Evolutionary conservation across 2,888 invertebrate species (phyloP).

Genomic region (Cheilosia pagana): DNA sequence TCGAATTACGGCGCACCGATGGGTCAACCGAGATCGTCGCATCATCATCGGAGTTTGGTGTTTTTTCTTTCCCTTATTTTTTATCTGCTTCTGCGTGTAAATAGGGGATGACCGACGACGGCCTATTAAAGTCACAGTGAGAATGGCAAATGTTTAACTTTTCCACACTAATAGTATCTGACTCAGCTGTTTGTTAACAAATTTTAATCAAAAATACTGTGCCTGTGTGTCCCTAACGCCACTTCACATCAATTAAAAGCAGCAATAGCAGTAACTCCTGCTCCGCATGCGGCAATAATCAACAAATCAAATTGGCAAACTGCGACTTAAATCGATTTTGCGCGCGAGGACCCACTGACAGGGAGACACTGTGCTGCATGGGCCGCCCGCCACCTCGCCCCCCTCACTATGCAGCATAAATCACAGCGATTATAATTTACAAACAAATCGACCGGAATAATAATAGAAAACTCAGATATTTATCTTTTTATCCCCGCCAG

Average conservation of each 20-base stretch:
- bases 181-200: slow-evolving; percentile 22
- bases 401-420: slow-evolving; percentile 32
- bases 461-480: slow-evolving; percentile 73
- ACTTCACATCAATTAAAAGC: slow-evolving; percentile 66
- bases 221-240: slow-evolving; percentile 46
- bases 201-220: slow-evolving; percentile 47
- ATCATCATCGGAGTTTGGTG: not conserved
- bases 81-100: slow-evolving; percentile 21
- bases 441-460: slow-evolving; percentile 71
- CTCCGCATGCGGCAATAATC: slow-evolving; percentile 52
- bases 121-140: slow-evolving; percentile 50
- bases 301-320: slow-evolving; percentile 67
- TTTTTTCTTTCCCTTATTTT: slow-evolving; percentile 2
- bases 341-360: slow-evolving; percentile 13
- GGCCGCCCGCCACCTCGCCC: not conserved
- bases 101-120: slow-evolving; percentile 4
- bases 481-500: slow-evolving; percentile 61
- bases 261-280: not conserved
- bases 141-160: slow-evolving; percentile 65
- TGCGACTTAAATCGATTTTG: slow-evolving; percentile 31
- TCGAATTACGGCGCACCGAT: slow-evolving; percentile 70
- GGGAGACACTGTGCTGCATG: slow-evolving; percentile 4
- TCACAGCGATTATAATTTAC: slow-evolving; percentile 67
- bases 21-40: slow-evolving; percentile 68
- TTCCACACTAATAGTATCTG: slow-evolving; percentile 23